Base-by-base conservation (phyloP, 2,888 invertebrate genomes). In the Sphaerophoria rueppellii region DNA sequence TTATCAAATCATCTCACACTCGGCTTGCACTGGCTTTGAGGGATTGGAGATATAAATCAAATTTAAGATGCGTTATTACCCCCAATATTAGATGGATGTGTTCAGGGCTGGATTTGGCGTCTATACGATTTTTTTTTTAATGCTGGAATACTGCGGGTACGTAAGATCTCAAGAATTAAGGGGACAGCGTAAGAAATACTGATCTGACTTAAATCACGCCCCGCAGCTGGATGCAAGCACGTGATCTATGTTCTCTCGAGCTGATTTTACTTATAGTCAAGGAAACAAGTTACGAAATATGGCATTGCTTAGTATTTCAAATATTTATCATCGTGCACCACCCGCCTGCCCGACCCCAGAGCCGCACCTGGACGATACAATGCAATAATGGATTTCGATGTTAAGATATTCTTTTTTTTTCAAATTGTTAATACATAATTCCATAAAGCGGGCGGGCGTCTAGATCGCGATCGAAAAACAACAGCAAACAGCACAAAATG, bases 1-100 rank as follows among this genome's bases (percentile, higher is more conserved):
- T 80, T 79, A 83, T 83, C 83, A 83, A 74, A 83, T 80, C 83
- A 75, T 83, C 80, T 60, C 71, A 69, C 80, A 79, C 63, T 63
- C 80, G 35, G 16, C 35, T 50, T 50, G 60, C 60, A 67, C 60
- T 72, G 81, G 69, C 71, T 80, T 54, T 72, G 77, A 46, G 73
- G 61, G 72, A 63, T 57, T 48, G 50, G 69, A 67, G 70, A 78
- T 74, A 79, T 83, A 80, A 83, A 75, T 83, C 83, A 83, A 75
- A 69, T 83, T 75, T 67, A 35, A 55, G 63, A 52, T 32, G 61
- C 69, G 55, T 72, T 78, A 43, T 54, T 14, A 7, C 48, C 48
- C 61, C 61, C 34, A 32, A 37, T 54, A 37, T 52, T 40, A 12
- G 32, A 40, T 37, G 24, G 57, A 55, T 37, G 43, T 43, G 11